Evolutionary conservation across 2,113 vertebrate species (phyloP), one percentile per base, ranked within the genome.

Genomic region (Vanacampus margaritifer): DNA sequence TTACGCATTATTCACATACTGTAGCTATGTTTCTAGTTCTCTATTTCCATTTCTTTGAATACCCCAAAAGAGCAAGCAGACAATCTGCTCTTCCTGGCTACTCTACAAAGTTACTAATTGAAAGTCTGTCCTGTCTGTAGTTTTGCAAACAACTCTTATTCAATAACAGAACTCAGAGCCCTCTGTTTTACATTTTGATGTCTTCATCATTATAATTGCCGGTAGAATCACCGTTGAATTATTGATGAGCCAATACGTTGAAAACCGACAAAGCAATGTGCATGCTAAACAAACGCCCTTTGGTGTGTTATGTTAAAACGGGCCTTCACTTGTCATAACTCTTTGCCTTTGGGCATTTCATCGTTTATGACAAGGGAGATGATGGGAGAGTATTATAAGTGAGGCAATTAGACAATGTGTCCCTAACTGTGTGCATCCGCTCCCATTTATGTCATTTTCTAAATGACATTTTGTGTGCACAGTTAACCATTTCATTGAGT

Each of bases 141-240:
- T 73, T 85, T 73, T 75, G 79, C 69, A 76, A 71, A 85, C 75
- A 71, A 64, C 64, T 81, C 73, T 70, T 75, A 82, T 75, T 83
- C 79, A 82, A 84, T 24, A 51, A 78, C 73, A 76, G 62, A 68
- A 76, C 79, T 80, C 73, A 10, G 75, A 59, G 72, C 67, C 57
- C 78, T 61, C 74, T 68, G 77, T 84, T 84, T 78, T 84, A 82
- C 84, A 87, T 88, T 83, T 84, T 81, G 84, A 89, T 87, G 84
- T 90, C 86, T 90, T 89, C 83, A 90, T 91, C 83, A 74, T 83
- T 80, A 85, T 81, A 89, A 85, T 82, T 78, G 82, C 73, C 77
- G 73, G 68, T 84, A 81, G 84, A 83, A 79, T 86, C 56, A 0
- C 58, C 70, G 28, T 72, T 86, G 85, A 80, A 88, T 90, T 88